Evolutionary conservation across 2,113 vertebrate species (phyloP).

Genomic region (Urocolius indicus): DNA sequence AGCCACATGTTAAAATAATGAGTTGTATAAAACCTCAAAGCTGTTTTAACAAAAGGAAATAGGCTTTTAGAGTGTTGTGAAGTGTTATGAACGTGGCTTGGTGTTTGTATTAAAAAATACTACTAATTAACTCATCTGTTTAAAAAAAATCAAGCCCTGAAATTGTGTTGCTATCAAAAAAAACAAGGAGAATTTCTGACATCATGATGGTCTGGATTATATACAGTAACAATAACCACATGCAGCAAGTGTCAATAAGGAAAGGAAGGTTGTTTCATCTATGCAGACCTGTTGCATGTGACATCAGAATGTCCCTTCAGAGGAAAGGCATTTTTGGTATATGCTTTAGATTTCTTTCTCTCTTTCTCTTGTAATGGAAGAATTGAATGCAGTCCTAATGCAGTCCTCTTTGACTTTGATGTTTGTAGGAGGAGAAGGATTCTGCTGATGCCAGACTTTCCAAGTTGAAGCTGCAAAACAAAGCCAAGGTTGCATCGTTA

Average conservation of each 20-base stretch:
- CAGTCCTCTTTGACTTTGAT: background rate
- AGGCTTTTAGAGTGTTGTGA: background rate
- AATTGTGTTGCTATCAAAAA: background rate
- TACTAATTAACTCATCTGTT: background rate
- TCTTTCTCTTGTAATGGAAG: background rate
- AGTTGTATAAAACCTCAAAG: background rate
- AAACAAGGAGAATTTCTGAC: background rate
- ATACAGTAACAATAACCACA: background rate
- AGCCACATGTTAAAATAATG: background rate
- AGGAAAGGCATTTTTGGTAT: background rate
- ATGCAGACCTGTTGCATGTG: background rate
- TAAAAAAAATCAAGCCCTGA: background rate
- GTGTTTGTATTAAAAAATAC: background rate
- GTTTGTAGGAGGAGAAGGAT: constrained; percentile 84
- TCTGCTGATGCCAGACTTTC: constrained; percentile 84
- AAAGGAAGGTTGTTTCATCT: background rate
- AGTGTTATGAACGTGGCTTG: background rate
- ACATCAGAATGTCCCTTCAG: background rate
- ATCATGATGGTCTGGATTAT: background rate
- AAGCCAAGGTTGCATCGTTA: constrained; percentile 88
- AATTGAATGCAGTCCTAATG: background rate
- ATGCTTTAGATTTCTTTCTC: background rate
- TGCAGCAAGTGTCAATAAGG: background rate
- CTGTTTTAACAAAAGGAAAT: background rate
- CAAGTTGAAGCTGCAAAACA: constrained; percentile 89